Conservation (phyloP, 2,888 invertebrate species). For the Folsomia candida region DNA sequence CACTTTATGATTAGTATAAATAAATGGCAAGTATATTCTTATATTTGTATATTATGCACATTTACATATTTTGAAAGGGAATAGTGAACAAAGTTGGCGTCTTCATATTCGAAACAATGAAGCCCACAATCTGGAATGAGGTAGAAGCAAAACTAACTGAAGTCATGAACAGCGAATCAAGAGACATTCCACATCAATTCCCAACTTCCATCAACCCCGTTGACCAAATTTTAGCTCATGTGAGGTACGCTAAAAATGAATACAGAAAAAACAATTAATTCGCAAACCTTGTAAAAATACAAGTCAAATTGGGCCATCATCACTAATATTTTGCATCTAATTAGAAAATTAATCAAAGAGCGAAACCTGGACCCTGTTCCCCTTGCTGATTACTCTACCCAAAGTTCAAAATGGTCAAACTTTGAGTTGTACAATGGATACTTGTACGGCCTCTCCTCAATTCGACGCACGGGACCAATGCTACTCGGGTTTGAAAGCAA, state of each 20-base stretch:
- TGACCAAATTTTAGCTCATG: slow-evolving; percentile 56
- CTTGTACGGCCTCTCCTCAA: slow-evolving; percentile 19
- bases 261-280: too few species aligned
- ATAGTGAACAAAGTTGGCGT: slow-evolving; percentile 77
- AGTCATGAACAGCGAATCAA: slow-evolving; percentile 71
- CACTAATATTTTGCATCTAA: not conserved
- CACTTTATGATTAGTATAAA: not conserved
- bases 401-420: slow-evolving; percentile 25
- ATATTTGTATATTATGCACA: not conserved
- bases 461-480: slow-evolving; percentile 29
- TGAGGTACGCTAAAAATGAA: slow-evolving; percentile 2
- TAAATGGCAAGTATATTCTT: not conserved
- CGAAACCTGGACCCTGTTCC: slow-evolving; percentile 24
- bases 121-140: slow-evolving; percentile 70
- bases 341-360: slow-evolving; percentile 28
- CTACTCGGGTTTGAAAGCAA: slow-evolving; percentile 30
- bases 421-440: slow-evolving; percentile 31
- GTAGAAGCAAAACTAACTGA: slow-evolving; percentile 70
- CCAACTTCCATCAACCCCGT: slow-evolving; percentile 81
- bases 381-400: slow-evolving; percentile 27
- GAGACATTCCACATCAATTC: slow-evolving; percentile 68
- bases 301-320: too few species aligned
- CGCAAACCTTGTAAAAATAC: not conserved
- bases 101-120: slow-evolving; percentile 80
- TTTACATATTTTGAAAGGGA: slow-evolving; percentile 61